Evolutionary conservation across 2,113 vertebrate genomes (phyloP).

Genomic region (Thunnus maccoyii): DNA sequence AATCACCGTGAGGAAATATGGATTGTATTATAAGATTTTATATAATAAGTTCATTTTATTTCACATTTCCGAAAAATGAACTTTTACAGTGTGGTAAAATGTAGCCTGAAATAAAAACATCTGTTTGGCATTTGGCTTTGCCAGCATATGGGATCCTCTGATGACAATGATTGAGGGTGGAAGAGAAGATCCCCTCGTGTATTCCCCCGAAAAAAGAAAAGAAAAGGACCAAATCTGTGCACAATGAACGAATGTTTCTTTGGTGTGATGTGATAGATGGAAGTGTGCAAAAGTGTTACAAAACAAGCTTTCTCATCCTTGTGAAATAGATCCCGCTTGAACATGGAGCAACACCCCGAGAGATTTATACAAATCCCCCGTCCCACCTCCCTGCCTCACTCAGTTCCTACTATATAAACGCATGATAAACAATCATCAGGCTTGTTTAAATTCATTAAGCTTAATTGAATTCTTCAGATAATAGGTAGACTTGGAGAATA

Average conservation of each 20-base stretch:
- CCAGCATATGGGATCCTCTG: constrained; percentile 75
- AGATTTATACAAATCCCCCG: constrained; percentile 8
- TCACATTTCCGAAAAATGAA: constrained; percentile 81
- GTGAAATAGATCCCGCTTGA: constrained; percentile 30
- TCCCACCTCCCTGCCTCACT: background rate
- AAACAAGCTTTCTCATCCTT: constrained; percentile 40
- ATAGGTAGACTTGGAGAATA: constrained; percentile 2
- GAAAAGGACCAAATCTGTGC: constrained; percentile 21
- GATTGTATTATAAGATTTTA: constrained; percentile 73
- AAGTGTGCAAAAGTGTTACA: constrained; percentile 57
- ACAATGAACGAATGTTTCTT: constrained; percentile 43
- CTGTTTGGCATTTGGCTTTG: constrained; percentile 80
- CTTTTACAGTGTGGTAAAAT: constrained; percentile 83
- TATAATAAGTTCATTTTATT: constrained; percentile 81
- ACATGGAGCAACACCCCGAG: constrained; percentile 20
- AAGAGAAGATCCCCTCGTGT: constrained; percentile 61
- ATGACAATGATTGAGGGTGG: constrained; percentile 75
- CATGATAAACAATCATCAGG: constrained; percentile 15
- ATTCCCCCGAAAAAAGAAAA: constrained; percentile 14
- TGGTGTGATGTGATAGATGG: constrained; percentile 46
- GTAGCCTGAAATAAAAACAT: constrained; percentile 81
- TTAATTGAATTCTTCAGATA: constrained; percentile 46
- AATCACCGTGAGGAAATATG: constrained; percentile 72
- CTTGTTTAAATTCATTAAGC: constrained; percentile 31
- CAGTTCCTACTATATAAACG: background rate